Conservation (phyloP, 1,140 invertebrate genomes). For the Musca vetustissima region DNA sequence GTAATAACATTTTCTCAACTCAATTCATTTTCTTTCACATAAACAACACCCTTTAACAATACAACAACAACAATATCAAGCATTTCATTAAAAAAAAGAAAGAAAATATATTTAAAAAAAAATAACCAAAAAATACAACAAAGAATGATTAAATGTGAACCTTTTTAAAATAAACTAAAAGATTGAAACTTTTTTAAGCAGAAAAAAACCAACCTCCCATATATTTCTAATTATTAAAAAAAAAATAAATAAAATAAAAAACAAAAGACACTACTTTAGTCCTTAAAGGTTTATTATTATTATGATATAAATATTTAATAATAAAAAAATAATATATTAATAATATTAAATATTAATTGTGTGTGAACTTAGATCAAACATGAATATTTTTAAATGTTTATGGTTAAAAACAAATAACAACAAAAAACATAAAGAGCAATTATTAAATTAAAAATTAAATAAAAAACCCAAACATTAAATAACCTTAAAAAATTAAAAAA, state of each 20-base stretch:
- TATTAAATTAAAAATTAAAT: slow-evolving; percentile 23
- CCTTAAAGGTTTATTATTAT: slow-evolving; percentile 15
- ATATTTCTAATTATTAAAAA: background rate
- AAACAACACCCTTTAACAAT: background rate
- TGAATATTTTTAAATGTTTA: slow-evolving; percentile 25
- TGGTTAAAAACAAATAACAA: slow-evolving; percentile 15
- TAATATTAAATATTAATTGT: slow-evolving; percentile 14
- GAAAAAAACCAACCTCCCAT: too few species aligned
- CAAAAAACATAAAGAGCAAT: slow-evolving; percentile 21
- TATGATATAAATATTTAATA: background rate
- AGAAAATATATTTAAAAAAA: background rate
- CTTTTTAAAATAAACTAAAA: slow-evolving; percentile 19
- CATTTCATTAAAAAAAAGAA: background rate
- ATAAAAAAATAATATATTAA: too few species aligned
- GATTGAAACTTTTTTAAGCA: too few species aligned
- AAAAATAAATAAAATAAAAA: background rate
- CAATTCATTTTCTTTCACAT: too few species aligned
- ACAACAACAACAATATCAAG: background rate
- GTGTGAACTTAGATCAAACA: slow-evolving; percentile 24
- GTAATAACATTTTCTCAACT: slow-evolving; percentile 1
- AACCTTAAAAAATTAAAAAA: too few species aligned
- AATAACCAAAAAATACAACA: background rate
- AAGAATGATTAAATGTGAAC: slow-evolving; percentile 5
- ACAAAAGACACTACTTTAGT: slow-evolving; percentile 13
- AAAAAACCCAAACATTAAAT: background rate